These are phyloP conservation scores for Heliconius hewitsoni DNA, from an alignment of 1,140 invertebrate species.

Conservation along the genomic window DNA sequence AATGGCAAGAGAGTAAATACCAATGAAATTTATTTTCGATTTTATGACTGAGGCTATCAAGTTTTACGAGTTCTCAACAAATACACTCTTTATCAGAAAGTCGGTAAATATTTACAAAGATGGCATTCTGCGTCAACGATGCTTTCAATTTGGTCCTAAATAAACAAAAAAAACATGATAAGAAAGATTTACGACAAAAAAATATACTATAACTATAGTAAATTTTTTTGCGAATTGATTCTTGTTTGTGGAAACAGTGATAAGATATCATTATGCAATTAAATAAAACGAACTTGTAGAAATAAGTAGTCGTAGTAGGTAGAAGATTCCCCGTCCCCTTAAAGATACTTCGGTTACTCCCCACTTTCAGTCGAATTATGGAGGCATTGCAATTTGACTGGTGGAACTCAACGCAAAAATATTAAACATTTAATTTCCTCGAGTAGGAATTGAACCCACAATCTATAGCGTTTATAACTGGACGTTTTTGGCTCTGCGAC, in stretches of 20 bases:
- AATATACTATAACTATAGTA: constrained; percentile 13
- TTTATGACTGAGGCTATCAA: constrained; percentile 45
- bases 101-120: constrained; percentile 53
- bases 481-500: no score
- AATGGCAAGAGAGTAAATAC: constrained; percentile 36
- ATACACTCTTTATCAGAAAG: constrained; percentile 49
- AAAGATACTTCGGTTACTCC: no score
- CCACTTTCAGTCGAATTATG: no score
- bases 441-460: no score
- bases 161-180: constrained; percentile 44
- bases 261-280: constrained; percentile 14
- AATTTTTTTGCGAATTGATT: constrained; percentile 44
- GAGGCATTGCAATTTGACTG: no score
- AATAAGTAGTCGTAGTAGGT: no score
- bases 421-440: no score
- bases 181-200: constrained; percentile 44
- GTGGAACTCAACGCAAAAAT: no score
- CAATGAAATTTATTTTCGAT: constrained; percentile 46
- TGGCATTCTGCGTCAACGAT: constrained; percentile 43
- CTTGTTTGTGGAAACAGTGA: neutral
- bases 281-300: neutral
- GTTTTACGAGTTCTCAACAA: constrained; percentile 48
- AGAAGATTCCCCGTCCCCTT: no score
- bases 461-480: no score
- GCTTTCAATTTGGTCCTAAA: constrained; percentile 47